Conservation (phyloP, 2,888 invertebrate genomes). For the Belgica antarctica region DNA sequence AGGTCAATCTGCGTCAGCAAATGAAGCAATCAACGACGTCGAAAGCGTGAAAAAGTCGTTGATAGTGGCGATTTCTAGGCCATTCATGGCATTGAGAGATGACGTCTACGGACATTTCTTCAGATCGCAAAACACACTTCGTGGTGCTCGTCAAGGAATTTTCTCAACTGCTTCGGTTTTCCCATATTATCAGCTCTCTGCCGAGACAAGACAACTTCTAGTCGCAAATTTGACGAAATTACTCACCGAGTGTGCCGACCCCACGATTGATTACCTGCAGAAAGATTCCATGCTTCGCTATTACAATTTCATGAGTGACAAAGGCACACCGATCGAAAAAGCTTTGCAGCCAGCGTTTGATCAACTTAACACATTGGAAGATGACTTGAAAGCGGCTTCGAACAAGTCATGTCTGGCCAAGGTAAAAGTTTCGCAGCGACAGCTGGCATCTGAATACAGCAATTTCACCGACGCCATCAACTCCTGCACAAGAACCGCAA, state of each 20-base stretch:
- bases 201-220: neutral
- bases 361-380: neutral
- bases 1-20: neutral
- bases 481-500: slow-evolving; percentile 8
- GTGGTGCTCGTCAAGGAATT: slow-evolving; percentile 3
- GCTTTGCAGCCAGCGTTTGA: neutral
- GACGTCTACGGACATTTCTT: slow-evolving; percentile 38
- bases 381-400: neutral
- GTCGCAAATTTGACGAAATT: neutral
- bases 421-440: neutral
- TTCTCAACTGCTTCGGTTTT: slow-evolving; percentile 11
- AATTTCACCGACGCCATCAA: neutral
- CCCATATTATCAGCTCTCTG: neutral
- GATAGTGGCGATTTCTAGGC: neutral
- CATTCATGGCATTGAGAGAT: neutral
- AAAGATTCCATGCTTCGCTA: slow-evolving; percentile 15
- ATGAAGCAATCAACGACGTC: neutral
- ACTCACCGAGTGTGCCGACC: neutral
- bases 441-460: neutral
- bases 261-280: slow-evolving; percentile 22
- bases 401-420: neutral
- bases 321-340: neutral
- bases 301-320: neutral
- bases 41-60: neutral
- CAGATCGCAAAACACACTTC: slow-evolving; percentile 23